Percentiles rank a stretch among this genome's conserved stretches.
phyloP scores from a whole-genome alignment of 2,113 vertebrate species.

The Colossoma macropomum region DNA sequence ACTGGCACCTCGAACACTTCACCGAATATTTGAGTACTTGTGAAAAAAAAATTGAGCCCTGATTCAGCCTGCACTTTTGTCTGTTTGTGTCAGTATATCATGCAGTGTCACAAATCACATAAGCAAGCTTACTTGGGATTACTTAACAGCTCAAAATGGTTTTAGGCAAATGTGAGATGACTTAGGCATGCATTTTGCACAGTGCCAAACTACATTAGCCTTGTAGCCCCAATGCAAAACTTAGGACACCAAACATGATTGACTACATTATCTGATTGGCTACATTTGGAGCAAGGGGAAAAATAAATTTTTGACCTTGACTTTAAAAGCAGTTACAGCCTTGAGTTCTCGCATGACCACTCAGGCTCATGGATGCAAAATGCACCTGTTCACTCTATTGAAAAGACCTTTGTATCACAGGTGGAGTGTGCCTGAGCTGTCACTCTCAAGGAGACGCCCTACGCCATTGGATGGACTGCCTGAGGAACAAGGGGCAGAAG shows the following conservation, averaged over 20 bases:
- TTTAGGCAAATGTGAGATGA: neutral
- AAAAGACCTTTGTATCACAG: slow-evolving; percentile 58
- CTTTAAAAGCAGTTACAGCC: neutral
- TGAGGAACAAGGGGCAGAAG: slow-evolving; percentile 77
- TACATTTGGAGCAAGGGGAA: no score
- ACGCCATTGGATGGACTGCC: slow-evolving; percentile 85
- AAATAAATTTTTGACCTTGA: no score
- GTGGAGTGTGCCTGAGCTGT: slow-evolving; percentile 82
- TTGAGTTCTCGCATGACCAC: neutral
- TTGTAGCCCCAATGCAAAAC: no score
- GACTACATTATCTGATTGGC: no score
- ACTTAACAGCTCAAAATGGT: neutral
- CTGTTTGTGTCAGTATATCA: neutral
- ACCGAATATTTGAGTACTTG: no score
- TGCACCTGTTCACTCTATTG: neutral
- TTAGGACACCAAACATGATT: no score
- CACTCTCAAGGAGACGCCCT: slow-evolving; percentile 81
- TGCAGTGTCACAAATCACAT: neutral
- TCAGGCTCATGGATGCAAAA: neutral
- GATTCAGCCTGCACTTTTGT: neutral
- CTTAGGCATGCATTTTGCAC: no score
- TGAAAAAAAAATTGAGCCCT: no score
- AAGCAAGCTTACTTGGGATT: neutral
- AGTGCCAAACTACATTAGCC: no score
- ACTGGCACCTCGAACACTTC: no score